Evolutionary conservation across 2,797 vertebrate species (phyloP).

Genomic region (Danionella dracula): DNA sequence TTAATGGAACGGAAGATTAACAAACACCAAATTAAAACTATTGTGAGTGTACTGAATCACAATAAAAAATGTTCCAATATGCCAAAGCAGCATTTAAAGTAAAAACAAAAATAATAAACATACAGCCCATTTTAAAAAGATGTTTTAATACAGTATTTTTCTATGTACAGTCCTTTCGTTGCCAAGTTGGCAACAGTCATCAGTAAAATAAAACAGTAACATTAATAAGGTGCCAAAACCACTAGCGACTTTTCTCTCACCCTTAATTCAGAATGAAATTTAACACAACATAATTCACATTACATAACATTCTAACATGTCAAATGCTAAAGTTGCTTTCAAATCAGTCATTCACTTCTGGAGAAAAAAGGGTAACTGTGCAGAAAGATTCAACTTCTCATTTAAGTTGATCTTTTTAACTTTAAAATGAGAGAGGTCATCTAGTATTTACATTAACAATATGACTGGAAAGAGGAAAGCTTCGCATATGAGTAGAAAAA

Average conservation of each 20-base stretch:
- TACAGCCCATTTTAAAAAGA: constrained; percentile 1
- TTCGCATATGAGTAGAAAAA: constrained; percentile 28
- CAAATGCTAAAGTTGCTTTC: not conserved
- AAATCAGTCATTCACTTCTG: not conserved
- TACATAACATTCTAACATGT: constrained; percentile 57
- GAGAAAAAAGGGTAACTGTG: not conserved
- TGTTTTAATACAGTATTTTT: constrained; percentile 36
- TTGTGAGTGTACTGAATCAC: not conserved
- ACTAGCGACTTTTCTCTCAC: constrained; percentile 42
- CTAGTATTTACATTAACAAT: not conserved
- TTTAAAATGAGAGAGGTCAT: too few species aligned
- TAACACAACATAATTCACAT: constrained; percentile 51
- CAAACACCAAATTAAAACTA: not conserved
- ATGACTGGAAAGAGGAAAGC: constrained; percentile 1
- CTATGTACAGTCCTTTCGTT: constrained; percentile 61
- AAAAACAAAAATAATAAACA: not conserved
- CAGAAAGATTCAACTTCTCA: constrained; percentile 2
- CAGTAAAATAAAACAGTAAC: constrained; percentile 58
- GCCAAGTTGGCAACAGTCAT: constrained; percentile 65
- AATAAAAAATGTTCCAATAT: not conserved
- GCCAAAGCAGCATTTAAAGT: not conserved
- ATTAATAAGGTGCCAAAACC: constrained; percentile 71
- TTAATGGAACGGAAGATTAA: not conserved
- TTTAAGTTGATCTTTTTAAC: not conserved
- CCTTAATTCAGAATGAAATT: not conserved